Evolutionary conservation across 2,888 invertebrate species (phyloP).

Genomic region (Onthophagus sagittarius): DNA sequence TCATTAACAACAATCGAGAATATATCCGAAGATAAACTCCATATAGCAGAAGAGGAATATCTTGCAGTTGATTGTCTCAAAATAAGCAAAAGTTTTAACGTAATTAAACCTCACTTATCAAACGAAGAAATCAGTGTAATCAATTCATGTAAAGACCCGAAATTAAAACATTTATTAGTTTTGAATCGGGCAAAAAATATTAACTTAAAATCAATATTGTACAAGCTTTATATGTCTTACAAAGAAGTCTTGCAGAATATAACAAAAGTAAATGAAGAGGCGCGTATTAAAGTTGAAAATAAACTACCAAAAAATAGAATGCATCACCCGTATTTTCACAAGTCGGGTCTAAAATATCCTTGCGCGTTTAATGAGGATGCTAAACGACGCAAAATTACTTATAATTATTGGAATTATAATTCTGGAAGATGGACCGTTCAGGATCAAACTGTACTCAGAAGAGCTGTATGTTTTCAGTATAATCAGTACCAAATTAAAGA

Average conservation of each 20-base stretch:
- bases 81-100: conserved; percentile 16
- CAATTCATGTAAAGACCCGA: conserved; percentile 32
- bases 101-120: conserved; percentile 25
- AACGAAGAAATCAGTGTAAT: conserved; percentile 33
- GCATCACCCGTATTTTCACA: conserved; percentile 60
- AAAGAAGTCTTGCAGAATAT: conserved; percentile 29
- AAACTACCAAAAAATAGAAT: conserved; percentile 26
- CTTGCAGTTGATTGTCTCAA: conserved; percentile 15
- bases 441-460: conserved; percentile 56
- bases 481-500: conserved; percentile 43
- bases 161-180: conserved; percentile 32
- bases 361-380: conserved; percentile 59
- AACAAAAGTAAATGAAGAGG: conserved; percentile 22
- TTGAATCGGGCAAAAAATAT: conserved; percentile 35
- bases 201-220: conserved; percentile 32
- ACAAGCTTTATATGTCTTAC: conserved; percentile 33
- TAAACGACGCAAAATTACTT: conserved; percentile 36
- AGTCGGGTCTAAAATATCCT: conserved; percentile 43
- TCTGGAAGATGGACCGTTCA: conserved; percentile 51
- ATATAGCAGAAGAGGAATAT: conserved; percentile 1
- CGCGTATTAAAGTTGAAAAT: conserved; percentile 2
- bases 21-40: conserved; percentile 13
- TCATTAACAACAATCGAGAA: conserved; percentile 13
- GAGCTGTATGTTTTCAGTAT: conserved; percentile 42
- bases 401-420: conserved; percentile 34